Evolutionary conservation across 2,113 vertebrate species (phyloP).

Genomic region (Corvus moneduloides): DNA sequence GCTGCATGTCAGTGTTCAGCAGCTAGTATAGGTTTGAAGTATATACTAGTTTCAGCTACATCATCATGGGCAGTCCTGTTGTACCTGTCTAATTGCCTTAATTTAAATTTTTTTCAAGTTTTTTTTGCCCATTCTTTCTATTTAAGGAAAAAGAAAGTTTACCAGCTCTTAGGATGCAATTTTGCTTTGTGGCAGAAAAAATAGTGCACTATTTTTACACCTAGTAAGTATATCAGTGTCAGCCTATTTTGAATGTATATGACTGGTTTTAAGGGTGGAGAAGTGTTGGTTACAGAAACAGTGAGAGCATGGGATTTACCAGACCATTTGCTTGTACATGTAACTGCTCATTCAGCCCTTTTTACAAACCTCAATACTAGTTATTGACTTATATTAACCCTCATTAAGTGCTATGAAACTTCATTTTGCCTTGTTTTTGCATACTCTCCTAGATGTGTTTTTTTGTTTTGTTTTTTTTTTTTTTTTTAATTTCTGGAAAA

Average conservation of each 20-base stretch:
- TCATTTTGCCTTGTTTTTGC: slow-evolving; percentile 76
- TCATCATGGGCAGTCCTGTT: slow-evolving; percentile 62
- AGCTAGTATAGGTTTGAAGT: slow-evolving; percentile 57
- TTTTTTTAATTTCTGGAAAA: slow-evolving; percentile 71
- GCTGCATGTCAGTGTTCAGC: slow-evolving; percentile 74
- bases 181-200: slow-evolving; percentile 78
- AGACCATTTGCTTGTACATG: slow-evolving; percentile 43
- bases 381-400: slow-evolving; percentile 67
- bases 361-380: slow-evolving; percentile 60
- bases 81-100: slow-evolving; percentile 80
- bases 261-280: slow-evolving; percentile 58
- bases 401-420: slow-evolving; percentile 75
- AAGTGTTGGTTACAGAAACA: slow-evolving; percentile 63
- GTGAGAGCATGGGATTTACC: slow-evolving; percentile 52
- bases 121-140: slow-evolving; percentile 72
- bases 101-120: slow-evolving; percentile 72
- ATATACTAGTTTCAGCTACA: slow-evolving; percentile 56
- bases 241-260: slow-evolving; percentile 83
- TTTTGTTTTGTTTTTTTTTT: background rate
- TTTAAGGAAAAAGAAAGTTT: slow-evolving; percentile 72
- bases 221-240: slow-evolving; percentile 72
- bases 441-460: slow-evolving; percentile 53
- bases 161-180: slow-evolving; percentile 76
- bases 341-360: slow-evolving; percentile 51
- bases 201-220: slow-evolving; percentile 78